Evolutionary conservation across 2,113 vertebrate genomes (phyloP), one percentile per base, ranked within the genome.

Genomic region (Anhinga rufa): DNA sequence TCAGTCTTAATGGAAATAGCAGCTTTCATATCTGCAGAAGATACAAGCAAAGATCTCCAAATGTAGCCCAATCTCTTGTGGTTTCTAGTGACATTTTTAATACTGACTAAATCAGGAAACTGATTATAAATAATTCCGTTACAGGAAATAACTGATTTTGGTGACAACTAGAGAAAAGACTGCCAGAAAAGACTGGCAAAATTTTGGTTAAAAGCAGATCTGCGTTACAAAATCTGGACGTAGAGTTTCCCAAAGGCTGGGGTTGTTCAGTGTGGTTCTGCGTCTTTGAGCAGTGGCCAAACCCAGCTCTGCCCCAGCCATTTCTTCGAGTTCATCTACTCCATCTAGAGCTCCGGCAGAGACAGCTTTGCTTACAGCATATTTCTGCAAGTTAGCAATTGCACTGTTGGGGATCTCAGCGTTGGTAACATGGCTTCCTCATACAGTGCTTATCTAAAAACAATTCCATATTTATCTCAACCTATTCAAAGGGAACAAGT

Each of bases 31-130:
- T 68, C 83, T 96, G 65, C 49, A 85, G 62, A 82, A 90, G 65
- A 82, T 25, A 75, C 19, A 76, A 91, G 69, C 34, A 78, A 86
- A 88, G 18, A 72, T 36, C 57, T 49, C 80, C 72, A 88, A 84
- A 29, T 36, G 55, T 17, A 86, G 55, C 15, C 70, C 52, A 71
- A 4, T 71, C 80, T 88, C 72, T 77, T 78, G 51, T 48, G 61
- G 31, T 48, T 93, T 95, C 48, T 72, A 20, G 38, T 65, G 40
- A 29, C 85, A 89, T 91, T 95, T 96, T 96, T 93, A 92, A 86
- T 28, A 69, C 42, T 58, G 22, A 65, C 88, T 92, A 74, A 58
- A 69, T 29, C 6, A 16, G 54, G 61, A 88, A 89, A 85, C 1
- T 6, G 34, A 65, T 49, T 83, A 85, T 25, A 3, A 48, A 75